Percentiles rank a stretch among this genome's conserved stretches.
phyloP scores from a whole-genome alignment of 1,140 invertebrate genomes.

The Mizuhopecten yessoensis region DNA sequence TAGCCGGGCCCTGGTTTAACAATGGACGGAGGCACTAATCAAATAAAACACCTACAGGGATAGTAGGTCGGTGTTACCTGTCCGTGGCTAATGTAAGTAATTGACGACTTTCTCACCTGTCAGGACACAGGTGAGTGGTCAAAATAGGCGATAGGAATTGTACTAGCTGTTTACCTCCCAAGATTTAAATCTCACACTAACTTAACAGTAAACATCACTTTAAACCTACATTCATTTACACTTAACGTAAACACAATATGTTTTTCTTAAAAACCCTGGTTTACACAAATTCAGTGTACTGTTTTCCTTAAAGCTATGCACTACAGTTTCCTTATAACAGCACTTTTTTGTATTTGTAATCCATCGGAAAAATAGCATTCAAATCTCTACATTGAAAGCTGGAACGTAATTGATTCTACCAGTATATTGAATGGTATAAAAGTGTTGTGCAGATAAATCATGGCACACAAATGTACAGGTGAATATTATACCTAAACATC shows the following conservation, averaged over 20 bases:
- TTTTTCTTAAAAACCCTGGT: background rate
- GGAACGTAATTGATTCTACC: background rate
- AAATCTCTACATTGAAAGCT: background rate
- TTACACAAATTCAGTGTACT: background rate
- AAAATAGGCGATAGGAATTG: background rate
- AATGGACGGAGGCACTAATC: background rate
- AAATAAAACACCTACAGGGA: background rate
- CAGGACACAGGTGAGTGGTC: background rate
- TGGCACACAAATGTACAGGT: no score
- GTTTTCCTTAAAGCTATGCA: background rate
- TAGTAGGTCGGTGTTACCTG: background rate
- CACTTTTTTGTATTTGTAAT: background rate
- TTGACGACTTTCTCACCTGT: background rate
- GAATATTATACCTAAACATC: no score
- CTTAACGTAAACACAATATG: background rate
- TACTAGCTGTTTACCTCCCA: background rate
- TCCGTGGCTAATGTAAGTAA: background rate
- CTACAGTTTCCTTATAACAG: background rate
- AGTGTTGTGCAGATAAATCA: background rate
- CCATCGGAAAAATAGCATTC: background rate
- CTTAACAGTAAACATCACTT: background rate
- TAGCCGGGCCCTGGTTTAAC: no score
- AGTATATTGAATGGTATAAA: no score
- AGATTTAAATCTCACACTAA: slow-evolving; percentile 7
- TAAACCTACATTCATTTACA: background rate